Evolutionary conservation across 2,888 invertebrate genomes (phyloP).

Genomic region (Metopia argyrocephala): DNA sequence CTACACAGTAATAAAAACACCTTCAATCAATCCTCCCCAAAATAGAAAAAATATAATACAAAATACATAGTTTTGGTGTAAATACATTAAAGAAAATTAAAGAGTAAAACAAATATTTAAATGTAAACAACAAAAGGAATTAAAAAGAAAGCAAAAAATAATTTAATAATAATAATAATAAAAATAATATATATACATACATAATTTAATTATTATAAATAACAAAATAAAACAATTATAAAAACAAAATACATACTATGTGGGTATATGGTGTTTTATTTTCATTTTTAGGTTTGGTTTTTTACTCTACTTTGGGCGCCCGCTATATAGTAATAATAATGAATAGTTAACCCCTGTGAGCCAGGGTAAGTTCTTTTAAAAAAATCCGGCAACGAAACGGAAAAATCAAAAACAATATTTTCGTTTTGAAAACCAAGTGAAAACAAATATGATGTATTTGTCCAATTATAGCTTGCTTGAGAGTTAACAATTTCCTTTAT

Average conservation of each 20-base stretch:
- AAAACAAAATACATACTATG: slow-evolving; percentile 39
- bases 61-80: slow-evolving; percentile 36
- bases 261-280: slow-evolving; percentile 4
- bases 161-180: slow-evolving; percentile 34
- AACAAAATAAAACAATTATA: slow-evolving; percentile 55
- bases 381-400: no score
- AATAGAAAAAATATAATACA: neutral
- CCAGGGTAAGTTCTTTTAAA: no score
- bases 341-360: no score
- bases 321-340: no score
- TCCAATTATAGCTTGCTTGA: no score
- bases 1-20: slow-evolving; percentile 24
- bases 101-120: slow-evolving; percentile 58
- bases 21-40: slow-evolving; percentile 51
- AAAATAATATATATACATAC: slow-evolving; percentile 55
- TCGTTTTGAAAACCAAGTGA: no score
- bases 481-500: no score
- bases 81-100: slow-evolving; percentile 53
- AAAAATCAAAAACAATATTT: no score
- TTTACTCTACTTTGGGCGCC: no score
- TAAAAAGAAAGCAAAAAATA: slow-evolving; percentile 28
- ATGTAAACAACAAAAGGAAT: slow-evolving; percentile 60
- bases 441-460: no score
- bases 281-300: no score
- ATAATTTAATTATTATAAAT: slow-evolving; percentile 59